Base-by-base conservation (phyloP, 2,113 vertebrate genomes). In the Neogobius melanostomus region DNA sequence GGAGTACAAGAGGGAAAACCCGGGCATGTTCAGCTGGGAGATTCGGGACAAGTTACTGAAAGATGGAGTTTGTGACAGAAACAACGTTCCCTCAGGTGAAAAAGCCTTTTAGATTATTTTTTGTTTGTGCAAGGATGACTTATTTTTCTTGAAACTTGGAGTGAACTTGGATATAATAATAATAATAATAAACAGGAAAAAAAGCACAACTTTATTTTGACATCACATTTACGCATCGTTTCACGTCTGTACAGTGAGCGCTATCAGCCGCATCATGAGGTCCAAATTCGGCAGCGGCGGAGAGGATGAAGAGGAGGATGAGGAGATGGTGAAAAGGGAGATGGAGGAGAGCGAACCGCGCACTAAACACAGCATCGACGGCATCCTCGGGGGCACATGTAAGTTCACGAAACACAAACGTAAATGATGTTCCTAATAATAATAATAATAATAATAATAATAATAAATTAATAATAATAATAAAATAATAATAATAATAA, bases 11-110 rank as follows among this genome's bases (percentile, higher is more conserved):
- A 85, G 95, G 80, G 96, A 98, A 66, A 98, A 96, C 81, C 95
- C 97, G 0, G 96, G 97, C 12, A 99, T 99, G 95, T 99, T 99
- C 92, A 99, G 97, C 91, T 99, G 97, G 97, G 97, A 99, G 87
- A 99, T 99, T 72, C 92, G 97, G 54, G 97, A 99, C 92, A 98
- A 96, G 76, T 87, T 99, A 76, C 93, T 99, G 75, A 99, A 98
- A 89, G 97, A 99, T 67, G 95, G 95, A 0, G 91, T 99, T 82
- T 99, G 97, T 74, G 97, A 98, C 84, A 94, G 97, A 56, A 98
- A 98, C 90, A 97, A 94, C 7, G 95, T 98, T 45, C 97, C 97
- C 11, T 98, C 97, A 95, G 97, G 97, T 99, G 93, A 7, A 44
- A 68, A 2, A 1, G 49, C 43, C 1, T 14, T 47, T 69, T 49